These are phyloP conservation scores for Gobio occitaniae DNA, from an alignment of 2,797 vertebrate genomes.

Conservation along the genomic window DNA sequence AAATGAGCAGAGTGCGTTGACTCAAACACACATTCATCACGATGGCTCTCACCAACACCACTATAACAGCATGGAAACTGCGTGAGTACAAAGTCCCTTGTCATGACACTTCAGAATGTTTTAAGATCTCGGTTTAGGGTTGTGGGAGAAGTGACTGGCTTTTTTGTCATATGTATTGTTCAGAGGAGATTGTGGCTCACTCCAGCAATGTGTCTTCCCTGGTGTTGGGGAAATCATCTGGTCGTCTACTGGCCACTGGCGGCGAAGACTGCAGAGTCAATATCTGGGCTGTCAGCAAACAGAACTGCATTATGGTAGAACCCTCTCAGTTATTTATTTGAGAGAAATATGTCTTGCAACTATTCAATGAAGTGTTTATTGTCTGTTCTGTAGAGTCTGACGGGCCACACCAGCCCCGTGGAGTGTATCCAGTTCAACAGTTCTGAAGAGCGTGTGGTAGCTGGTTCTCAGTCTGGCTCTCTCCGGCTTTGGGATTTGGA, in stretches of 20 bases:
- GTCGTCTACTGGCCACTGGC: conserved; percentile 91
- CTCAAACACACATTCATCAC: conserved; percentile 27
- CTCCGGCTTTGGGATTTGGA: conserved; percentile 96
- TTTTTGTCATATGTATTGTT: conserved; percentile 28
- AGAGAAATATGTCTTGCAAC: background rate
- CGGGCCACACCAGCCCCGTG: conserved; percentile 89
- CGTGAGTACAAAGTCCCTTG: conserved; percentile 80
- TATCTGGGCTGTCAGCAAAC: conserved; percentile 94
- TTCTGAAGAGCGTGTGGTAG: conserved; percentile 91
- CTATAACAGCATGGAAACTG: conserved; percentile 91
- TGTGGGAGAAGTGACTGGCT: background rate
- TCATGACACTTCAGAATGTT: background rate
- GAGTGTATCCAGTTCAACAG: conserved; percentile 91
- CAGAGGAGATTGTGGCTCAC: conserved; percentile 94
- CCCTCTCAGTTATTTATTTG: background rate
- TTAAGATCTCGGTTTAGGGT: background rate
- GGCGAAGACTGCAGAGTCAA: conserved; percentile 95
- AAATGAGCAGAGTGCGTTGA: conserved; percentile 28
- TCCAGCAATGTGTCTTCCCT: conserved; percentile 88
- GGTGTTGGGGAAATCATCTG: conserved; percentile 90
- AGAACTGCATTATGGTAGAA: conserved; percentile 96
- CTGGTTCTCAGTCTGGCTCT: conserved; percentile 95
- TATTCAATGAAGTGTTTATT: background rate
- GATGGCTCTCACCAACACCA: conserved; percentile 85
- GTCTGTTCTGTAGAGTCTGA: conserved; percentile 83